Conservation (phyloP, 1,140 invertebrate species). For the Lucilia sericata region DNA sequence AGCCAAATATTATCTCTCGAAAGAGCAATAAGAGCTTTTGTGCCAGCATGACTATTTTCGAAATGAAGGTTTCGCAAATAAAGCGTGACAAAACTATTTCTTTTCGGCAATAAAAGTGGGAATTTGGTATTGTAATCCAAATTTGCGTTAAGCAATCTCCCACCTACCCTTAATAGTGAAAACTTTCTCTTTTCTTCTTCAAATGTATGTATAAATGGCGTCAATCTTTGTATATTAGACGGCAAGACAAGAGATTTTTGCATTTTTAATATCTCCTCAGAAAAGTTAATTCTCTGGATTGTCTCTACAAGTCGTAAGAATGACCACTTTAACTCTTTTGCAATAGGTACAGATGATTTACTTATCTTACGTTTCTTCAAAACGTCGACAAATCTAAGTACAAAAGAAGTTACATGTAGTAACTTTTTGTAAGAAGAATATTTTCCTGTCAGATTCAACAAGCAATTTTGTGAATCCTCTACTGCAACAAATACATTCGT, state of each 20-base stretch:
- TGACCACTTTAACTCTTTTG: not conserved
- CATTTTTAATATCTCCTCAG: constrained; percentile 37
- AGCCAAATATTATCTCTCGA: too few species aligned
- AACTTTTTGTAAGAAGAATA: not conserved
- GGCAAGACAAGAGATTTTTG: not conserved
- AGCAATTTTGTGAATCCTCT: not conserved
- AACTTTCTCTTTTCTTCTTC: not conserved
- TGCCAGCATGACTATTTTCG: constrained; percentile 44
- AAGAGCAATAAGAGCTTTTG: too few species aligned
- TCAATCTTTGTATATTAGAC: constrained; percentile 24
- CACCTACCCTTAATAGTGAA: constrained; percentile 37
- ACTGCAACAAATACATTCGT: not conserved
- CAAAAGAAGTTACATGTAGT: not conserved
- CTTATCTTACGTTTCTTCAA: not conserved
- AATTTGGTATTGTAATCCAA: constrained; percentile 39
- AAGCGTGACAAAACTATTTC: constrained; percentile 28
- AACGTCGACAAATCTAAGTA: too few species aligned
- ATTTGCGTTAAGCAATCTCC: constrained; percentile 39
- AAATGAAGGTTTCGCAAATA: constrained; percentile 44
- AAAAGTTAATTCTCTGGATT: constrained; percentile 31
- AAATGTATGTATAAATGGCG: not conserved
- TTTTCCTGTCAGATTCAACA: not conserved
- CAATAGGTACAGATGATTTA: not conserved
- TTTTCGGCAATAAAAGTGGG: constrained; percentile 34
- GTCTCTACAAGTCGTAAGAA: constrained; percentile 23